phyloP scores from a whole-genome alignment of 2,888 invertebrate species.

The Orchesellides sinensis region DNA sequence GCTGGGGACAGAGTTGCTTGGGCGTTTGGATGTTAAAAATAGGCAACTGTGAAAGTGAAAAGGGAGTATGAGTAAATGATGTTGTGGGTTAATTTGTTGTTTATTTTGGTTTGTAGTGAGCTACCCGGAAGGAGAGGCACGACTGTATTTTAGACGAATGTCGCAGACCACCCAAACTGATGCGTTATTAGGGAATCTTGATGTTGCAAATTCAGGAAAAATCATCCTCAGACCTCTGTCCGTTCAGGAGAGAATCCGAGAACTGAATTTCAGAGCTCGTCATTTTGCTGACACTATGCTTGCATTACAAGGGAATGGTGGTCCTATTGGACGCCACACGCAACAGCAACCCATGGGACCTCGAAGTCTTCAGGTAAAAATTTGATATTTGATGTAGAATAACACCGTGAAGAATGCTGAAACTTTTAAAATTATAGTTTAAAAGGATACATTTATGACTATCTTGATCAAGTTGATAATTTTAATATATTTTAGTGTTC shows the following conservation, averaged over 20 bases:
- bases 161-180: conserved; percentile 79
- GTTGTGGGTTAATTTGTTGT: too few relatives aligned
- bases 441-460: background rate
- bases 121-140: conserved; percentile 77
- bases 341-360: conserved; percentile 67
- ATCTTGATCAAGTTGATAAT: background rate
- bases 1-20: conserved; percentile 77
- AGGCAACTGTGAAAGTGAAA: conserved; percentile 75
- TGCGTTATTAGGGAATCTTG: conserved; percentile 77
- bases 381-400: background rate
- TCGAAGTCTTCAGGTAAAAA: conserved; percentile 71
- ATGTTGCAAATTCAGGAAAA: conserved; percentile 76
- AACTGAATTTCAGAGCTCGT: conserved; percentile 78
- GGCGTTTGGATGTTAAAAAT: conserved; percentile 78
- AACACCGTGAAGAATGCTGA: background rate
- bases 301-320: conserved; percentile 76
- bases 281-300: conserved; percentile 79
- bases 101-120: conserved; percentile 62
- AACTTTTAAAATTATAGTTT: background rate
- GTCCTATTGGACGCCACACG: conserved; percentile 60
- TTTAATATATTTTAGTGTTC: conserved; percentile 76
- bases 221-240: conserved; percentile 77
- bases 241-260: conserved; percentile 77
- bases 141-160: conserved; percentile 77
- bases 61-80: too few relatives aligned